Evolutionary conservation across 1,140 invertebrate species (phyloP).

Genomic region (Drosophila dunni): DNA sequence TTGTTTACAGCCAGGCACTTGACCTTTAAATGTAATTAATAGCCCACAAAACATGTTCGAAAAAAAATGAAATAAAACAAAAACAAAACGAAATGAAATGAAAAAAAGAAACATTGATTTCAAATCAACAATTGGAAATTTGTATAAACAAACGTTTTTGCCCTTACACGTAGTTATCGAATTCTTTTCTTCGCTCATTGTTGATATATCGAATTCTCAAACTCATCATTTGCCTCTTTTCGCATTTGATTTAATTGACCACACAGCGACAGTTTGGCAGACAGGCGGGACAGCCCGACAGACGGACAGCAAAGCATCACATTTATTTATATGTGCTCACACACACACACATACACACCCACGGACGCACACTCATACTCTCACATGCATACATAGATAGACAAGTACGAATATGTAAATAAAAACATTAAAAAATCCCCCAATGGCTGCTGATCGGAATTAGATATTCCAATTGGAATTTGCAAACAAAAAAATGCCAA

Average conservation of each 20-base stretch:
- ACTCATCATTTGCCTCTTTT: constrained; percentile 66
- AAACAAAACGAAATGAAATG: too few species aligned
- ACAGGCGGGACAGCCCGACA: constrained; percentile 9
- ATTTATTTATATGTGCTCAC: constrained; percentile 41
- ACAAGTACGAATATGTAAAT: constrained; percentile 67
- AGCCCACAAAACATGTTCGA: constrained; percentile 65
- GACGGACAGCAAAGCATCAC: constrained; percentile 43
- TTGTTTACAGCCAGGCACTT: constrained; percentile 61
- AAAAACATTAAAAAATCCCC: constrained; percentile 68
- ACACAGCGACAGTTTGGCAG: constrained; percentile 46
- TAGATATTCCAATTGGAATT: constrained; percentile 49
- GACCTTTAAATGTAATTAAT: constrained; percentile 79
- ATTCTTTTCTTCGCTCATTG: constrained; percentile 32
- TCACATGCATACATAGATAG: constrained; percentile 11
- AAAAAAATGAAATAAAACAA: too few species aligned
- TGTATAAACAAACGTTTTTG: constrained; percentile 25
- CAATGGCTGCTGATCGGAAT: constrained; percentile 39
- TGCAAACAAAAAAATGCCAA: constrained; percentile 28
- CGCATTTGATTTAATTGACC: constrained; percentile 66
- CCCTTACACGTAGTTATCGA: constrained; percentile 27
- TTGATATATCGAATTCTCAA: constrained; percentile 63
- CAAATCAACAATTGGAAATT: constrained; percentile 28
- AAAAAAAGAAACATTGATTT: constrained; percentile 47
- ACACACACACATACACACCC: constrained; percentile 12
- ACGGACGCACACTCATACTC: constrained; percentile 15